Base-by-base conservation (phyloP, 2,888 invertebrate species). In the Omphaloscelis lunosa region DNA sequence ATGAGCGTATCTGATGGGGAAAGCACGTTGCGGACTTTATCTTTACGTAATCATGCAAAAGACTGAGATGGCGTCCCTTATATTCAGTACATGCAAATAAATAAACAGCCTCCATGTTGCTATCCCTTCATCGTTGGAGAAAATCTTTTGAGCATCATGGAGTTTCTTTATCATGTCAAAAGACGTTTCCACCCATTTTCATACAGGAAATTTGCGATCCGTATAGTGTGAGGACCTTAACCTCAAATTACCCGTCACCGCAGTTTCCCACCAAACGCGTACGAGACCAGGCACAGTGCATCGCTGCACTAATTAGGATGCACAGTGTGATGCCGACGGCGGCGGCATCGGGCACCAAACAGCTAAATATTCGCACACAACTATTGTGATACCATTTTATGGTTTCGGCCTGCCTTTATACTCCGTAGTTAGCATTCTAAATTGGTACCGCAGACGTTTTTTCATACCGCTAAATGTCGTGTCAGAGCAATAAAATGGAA, bases 341-440 rank as follows among this genome's bases (percentile, higher is more conserved):
- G 95, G 93, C 95, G 95, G 95, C 95, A 91, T 90, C 92, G 91
- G 91, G 87, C 92, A 93, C 94, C 93, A 93, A 94, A 95, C 95
- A 93, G 92, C 94, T 92, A 92, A 94, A 96, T 95, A 96, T 96
- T 96, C 95, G 96, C 96, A 94, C 94, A 95, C 92, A 88, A 93
- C 95, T 95, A 96, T 96, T 96, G 96, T 96, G 94, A 93, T 94
- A 95, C 94, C 94, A 95, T 91, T 96, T 96, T 96, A 96, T 96
- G 96, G 96, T 93, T 94, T 94, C 95, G 96, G 96, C 93, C 80
- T 85, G 92, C 93, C 95, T 96, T 96, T 96, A 93, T 95, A 92
- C 93, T 91, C 83, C 90, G 92, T 95, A 94, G 91, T 96, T 96
- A 95, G 94, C 95, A 96, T 96, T 95, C 96, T 93, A 94, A 94